Percentiles rank a stretch among this genome's conserved stretches.
These are phyloP conservation scores for Hafferia zeledoni DNA, from an alignment of 2,797 vertebrate species.

Conservation along the genomic window DNA sequence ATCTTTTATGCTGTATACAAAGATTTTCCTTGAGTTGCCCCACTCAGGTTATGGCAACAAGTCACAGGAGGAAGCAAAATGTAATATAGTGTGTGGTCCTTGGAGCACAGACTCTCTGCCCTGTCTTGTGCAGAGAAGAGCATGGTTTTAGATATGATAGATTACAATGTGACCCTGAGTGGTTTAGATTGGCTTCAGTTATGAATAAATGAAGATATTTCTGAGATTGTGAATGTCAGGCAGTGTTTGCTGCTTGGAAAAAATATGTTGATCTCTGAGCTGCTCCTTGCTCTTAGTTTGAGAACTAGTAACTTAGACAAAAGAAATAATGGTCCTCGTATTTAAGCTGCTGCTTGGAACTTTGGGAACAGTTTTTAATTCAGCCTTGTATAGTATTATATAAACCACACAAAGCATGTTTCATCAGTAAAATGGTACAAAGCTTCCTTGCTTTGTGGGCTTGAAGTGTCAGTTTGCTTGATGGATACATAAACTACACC, in stretches of 20 bases:
- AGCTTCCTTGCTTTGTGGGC: background rate
- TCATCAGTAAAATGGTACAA: background rate
- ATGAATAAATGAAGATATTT: background rate
- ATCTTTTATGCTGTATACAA: background rate
- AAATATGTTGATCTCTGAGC: background rate
- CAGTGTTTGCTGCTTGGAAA: background rate
- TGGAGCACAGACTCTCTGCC: background rate
- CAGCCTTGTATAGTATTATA: background rate
- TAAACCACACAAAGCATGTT: background rate
- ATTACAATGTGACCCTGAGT: background rate
- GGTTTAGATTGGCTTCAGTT: background rate
- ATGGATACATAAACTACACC: background rate
- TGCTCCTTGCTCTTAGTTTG: background rate
- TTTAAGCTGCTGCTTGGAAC: background rate
- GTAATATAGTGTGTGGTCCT: background rate
- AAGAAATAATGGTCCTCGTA: background rate
- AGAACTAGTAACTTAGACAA: background rate
- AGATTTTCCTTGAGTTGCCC: background rate
- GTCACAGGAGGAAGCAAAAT: background rate
- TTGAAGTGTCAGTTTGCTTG: background rate
- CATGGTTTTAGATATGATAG: background rate
- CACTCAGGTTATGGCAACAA: accelerated
- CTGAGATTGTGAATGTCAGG: background rate
- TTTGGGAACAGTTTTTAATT: background rate
- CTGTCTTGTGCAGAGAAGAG: background rate